Evolutionary conservation across 2,113 vertebrate species (phyloP).

Genomic region (Heteronetta atricapilla): DNA sequence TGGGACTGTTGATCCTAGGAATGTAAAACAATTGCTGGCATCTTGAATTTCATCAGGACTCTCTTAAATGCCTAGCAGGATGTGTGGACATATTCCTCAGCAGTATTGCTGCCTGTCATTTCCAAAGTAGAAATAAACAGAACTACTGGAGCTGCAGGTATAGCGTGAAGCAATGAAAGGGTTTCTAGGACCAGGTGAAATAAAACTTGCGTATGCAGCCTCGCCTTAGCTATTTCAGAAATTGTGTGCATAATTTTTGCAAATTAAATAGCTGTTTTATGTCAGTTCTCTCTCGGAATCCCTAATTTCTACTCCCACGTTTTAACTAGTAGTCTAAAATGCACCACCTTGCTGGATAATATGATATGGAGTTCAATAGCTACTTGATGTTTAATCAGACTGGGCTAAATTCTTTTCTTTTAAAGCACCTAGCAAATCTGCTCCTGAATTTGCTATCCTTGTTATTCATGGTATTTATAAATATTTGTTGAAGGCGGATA

Average conservation of each 20-base stretch:
- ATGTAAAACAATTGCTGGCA: background rate
- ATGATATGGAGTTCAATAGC: slow-evolving; percentile 11
- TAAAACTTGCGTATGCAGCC: background rate
- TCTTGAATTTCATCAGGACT: background rate
- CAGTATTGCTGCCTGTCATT: background rate
- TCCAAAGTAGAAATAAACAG: background rate
- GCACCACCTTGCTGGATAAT: background rate
- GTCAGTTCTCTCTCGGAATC: background rate
- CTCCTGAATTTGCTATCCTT: background rate
- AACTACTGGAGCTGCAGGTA: background rate
- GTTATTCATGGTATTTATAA: slow-evolving; percentile 36
- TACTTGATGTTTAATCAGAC: slow-evolving; percentile 40
- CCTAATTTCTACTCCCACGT: background rate
- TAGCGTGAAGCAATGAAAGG: background rate
- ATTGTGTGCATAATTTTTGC: background rate
- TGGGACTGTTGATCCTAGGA: background rate
- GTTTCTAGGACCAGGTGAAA: background rate
- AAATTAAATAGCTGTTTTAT: background rate
- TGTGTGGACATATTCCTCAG: background rate
- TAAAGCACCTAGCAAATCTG: slow-evolving; percentile 1
- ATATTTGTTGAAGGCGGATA: slow-evolving; percentile 53
- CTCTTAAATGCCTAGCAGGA: background rate
- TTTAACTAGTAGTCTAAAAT: background rate
- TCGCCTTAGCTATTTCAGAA: background rate
- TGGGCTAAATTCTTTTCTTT: background rate